A percentile compares a stretch with the other conserved stretches of the same genome.
Conservation (phyloP, 2,113 vertebrate genomes). For the Coptodon rendalli region DNA sequence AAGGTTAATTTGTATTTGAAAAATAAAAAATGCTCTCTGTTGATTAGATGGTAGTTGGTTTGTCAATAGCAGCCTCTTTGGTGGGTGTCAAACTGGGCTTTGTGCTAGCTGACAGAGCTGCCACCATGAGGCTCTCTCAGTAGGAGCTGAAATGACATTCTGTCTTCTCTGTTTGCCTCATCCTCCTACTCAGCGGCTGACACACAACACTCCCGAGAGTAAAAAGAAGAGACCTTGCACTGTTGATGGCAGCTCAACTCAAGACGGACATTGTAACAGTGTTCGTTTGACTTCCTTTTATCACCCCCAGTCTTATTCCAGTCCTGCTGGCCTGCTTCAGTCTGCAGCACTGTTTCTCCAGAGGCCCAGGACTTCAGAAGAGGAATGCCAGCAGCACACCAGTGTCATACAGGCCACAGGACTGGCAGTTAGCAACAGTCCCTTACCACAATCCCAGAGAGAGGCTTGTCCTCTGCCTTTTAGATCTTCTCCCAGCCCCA, state of each 20-base stretch:
- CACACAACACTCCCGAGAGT: constrained; percentile 74
- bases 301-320: constrained; percentile 77
- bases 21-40: background rate
- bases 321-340: constrained; percentile 79
- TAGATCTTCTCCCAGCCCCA: constrained; percentile 73
- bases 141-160: constrained; percentile 35
- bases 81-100: constrained; percentile 27
- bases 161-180: constrained; percentile 40
- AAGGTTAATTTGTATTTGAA: background rate
- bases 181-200: constrained; percentile 76
- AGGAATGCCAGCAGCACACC: constrained; percentile 85
- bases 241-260: constrained; percentile 65
- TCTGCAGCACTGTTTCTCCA: constrained; percentile 81
- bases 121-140: constrained; percentile 31
- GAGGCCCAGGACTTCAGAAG: constrained; percentile 81
- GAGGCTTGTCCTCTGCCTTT: constrained; percentile 77
- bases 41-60: background rate
- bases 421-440: constrained; percentile 77
- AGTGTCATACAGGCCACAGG: constrained; percentile 92
- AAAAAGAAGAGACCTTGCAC: constrained; percentile 75
- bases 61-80: constrained; percentile 23
- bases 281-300: constrained; percentile 74
- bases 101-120: constrained; percentile 47
- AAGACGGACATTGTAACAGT: constrained; percentile 75
- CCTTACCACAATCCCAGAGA: constrained; percentile 77